These are phyloP conservation scores for Brachypteracias leptosomus DNA, from an alignment of 2,113 vertebrate genomes.

Conservation along the genomic window DNA sequence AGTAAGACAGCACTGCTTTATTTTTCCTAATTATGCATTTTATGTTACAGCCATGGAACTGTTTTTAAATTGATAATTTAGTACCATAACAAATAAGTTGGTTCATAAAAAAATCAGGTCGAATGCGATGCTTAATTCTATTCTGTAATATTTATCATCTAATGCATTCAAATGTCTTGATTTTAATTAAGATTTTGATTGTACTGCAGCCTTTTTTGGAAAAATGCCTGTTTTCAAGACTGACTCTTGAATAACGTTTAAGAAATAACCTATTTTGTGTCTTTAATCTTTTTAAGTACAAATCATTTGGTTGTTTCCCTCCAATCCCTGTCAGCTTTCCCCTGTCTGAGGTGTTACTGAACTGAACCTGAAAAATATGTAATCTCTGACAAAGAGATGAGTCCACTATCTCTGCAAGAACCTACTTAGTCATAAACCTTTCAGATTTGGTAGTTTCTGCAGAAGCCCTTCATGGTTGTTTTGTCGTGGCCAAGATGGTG, in stretches of 20 bases:
- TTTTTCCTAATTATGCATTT: conserved; percentile 38
- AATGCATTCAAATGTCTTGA: background rate
- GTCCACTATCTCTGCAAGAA: background rate
- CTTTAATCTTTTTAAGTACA: background rate
- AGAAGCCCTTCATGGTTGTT: background rate
- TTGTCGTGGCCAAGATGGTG: background rate
- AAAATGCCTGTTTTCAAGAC: background rate
- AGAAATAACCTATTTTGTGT: background rate
- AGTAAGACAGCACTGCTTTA: conserved; percentile 28
- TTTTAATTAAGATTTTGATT: background rate
- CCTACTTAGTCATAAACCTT: background rate
- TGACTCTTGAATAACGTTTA: background rate
- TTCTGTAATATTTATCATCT: background rate
- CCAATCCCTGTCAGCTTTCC: background rate
- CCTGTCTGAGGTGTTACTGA: background rate
- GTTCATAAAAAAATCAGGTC: background rate
- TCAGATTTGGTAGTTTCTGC: background rate
- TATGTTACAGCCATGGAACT: background rate
- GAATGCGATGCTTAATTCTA: background rate
- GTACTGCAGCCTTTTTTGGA: background rate
- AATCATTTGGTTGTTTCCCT: background rate
- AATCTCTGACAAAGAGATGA: background rate
- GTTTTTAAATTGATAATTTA: background rate
- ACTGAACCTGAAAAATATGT: background rate
- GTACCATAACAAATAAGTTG: background rate